Evolutionary conservation across 2,888 invertebrate species (phyloP).

Genomic region (Apamea crenata): DNA sequence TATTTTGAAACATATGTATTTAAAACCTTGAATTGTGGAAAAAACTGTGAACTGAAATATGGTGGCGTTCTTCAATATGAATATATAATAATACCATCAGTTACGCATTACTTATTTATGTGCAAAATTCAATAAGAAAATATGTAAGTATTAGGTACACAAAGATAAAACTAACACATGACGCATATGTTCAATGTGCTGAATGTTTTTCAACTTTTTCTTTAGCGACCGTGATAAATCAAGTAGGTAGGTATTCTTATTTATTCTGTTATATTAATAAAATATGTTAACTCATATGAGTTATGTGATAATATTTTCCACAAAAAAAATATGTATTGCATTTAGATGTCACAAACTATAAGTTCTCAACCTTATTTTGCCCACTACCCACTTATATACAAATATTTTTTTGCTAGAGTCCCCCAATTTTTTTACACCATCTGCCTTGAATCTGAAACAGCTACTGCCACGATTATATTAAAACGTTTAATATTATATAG

Average conservation of each 20-base stretch:
- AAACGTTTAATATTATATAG: no score
- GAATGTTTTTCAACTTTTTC: background rate
- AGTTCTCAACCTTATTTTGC: no score
- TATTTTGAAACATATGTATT: background rate
- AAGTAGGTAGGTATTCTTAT: background rate
- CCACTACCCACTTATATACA: no score
- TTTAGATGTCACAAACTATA: background rate
- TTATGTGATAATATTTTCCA: background rate
- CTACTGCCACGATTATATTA: no score
- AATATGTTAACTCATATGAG: background rate
- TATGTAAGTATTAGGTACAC: background rate
- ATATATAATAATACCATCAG: background rate
- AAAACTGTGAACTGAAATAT: background rate
- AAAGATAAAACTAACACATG: background rate
- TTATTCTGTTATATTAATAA: background rate
- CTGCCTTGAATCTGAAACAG: no score
- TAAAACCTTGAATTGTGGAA: background rate
- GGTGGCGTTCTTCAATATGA: background rate
- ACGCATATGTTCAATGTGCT: background rate
- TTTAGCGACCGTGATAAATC: background rate
- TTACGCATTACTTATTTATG: background rate
- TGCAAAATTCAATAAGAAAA: conserved; percentile 10
- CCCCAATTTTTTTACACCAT: no score
- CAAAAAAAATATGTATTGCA: background rate
- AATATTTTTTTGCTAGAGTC: no score